Evolutionary conservation across 1,140 invertebrate genomes (phyloP), one percentile per base, ranked within the genome.

Genomic region (Dreissena polymorpha): DNA sequence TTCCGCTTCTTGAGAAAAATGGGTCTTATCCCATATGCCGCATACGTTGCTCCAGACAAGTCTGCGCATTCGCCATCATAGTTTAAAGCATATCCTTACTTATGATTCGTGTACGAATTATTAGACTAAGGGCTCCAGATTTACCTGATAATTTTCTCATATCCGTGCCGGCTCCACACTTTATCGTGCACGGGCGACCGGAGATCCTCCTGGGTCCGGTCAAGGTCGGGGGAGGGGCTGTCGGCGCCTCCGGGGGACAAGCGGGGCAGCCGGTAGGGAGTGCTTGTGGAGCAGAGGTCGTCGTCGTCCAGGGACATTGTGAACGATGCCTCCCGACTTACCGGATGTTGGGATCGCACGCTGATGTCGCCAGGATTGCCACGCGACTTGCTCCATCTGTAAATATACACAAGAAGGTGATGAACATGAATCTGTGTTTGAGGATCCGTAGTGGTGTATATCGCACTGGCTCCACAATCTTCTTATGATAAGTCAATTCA

Each of bases 81-180:
- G 2, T 2, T 39, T 39, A 39, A 39, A 39, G 2, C 39, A 8
- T 39, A 39, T 39, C 39, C 3, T 39, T 2, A 39, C 39, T 39
- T 39, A 39, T 5, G 8, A 39, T 39, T 39, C 2, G 2, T 8
- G 39, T 39, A 39, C 39, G 39, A 39, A 5, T 2, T 39, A 5
- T 39, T 5, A 39, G 2, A 39, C 2, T 5, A 39, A 8, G 39
- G 39, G 39, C 39, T 39, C 39, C 39, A 8, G 39, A 39, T 39
- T 39, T 60, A 83, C 81, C 81, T 75, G 27, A 83, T 83, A 25
- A 83, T 72, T 49, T 83, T 83, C 57, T 83, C 81, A 27, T 83
- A 83, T 16, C 81, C 81, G 76, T 83, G 60, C 2, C 81, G 39
- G 55, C 81, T 83, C 81, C 81, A 83, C 18, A 83, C 81, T 71